Conservation (phyloP, 2,888 invertebrate genomes). For the Aporophyla lueneburgensis region DNA sequence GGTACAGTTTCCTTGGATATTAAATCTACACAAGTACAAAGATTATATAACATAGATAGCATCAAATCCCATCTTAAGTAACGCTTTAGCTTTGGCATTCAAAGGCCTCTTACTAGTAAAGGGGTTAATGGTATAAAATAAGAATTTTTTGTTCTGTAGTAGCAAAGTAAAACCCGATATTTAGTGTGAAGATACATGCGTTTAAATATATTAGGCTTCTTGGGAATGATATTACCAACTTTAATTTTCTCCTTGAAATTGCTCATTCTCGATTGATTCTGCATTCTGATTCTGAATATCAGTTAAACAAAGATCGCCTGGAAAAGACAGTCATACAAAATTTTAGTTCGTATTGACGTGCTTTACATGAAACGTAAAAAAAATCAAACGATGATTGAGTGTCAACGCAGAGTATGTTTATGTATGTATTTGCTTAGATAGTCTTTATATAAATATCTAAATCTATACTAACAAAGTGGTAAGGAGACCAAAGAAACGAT, state of each 20-base stretch:
- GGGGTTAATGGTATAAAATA: constrained; percentile 1
- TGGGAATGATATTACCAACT: not conserved
- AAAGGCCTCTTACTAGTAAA: not conserved
- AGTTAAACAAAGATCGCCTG: not conserved
- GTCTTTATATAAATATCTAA: too few relatives aligned
- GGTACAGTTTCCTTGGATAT: not conserved
- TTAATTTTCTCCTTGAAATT: not conserved
- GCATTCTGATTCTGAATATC: not conserved
- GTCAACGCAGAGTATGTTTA: too few relatives aligned
- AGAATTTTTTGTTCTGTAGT: not conserved
- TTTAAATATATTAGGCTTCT: constrained; percentile 3
- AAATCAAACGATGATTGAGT: not conserved
- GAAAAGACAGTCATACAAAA: not conserved
- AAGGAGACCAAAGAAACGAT: too few relatives aligned
- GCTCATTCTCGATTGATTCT: not conserved
- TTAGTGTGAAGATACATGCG: not conserved
- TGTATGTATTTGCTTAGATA: not conserved
- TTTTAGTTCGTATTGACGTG: not conserved
- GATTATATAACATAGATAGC: not conserved
- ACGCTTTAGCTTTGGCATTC: not conserved
- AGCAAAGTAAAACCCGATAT: not conserved
- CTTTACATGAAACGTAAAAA: not conserved
- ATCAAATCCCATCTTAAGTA: not conserved
- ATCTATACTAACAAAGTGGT: too few relatives aligned
- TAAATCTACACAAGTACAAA: not conserved